Base-by-base conservation (phyloP, 2,888 invertebrate genomes). In the Pristionchus maxplancki region DNA sequence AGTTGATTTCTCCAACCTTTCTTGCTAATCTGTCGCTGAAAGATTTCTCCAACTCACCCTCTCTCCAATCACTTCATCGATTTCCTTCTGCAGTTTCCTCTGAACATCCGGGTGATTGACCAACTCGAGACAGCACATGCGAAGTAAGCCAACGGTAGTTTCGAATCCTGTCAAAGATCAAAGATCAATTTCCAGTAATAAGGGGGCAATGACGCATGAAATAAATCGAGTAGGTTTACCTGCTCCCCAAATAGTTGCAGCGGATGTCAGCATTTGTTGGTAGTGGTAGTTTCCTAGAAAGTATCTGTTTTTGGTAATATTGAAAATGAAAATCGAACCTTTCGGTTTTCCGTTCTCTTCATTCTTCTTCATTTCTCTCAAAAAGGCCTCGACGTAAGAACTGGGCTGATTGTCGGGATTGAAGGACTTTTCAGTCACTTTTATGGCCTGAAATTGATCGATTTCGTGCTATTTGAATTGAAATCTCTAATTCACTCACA, bases 71-170 rank as follows among this genome's bases (percentile, higher is more conserved):
- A 89, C 86, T 11, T 31, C 74, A 82, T 91, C 91, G 84, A 91
- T 85, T 67, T 91, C 91, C 17, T 89, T 89, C 71, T 90, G 90
- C 53, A 91, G 89, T 71, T 88, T 89, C 81, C 88, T 87, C 82
- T 91, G 91, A 1, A 89, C 90, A 24, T 90, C 89, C n/a, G 91
- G 91, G 64, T 90, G 89, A 58, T 90, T 90, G 20, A 91, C 53
- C 48, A 91, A 44, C 84, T 90, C 89, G 28, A 91, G 88, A 62
- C 90, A 89, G n/a, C 90, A 89, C 58, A 90, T 90, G 50, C 91
- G 89, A 40, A 91, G 88, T 11, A 90, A 89, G 64, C 90, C 90
- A 15, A 91, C 91, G 37, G 91, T 91, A 0, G 91, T 91, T 71
- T 91, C 91, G 90, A 91, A 90, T 58, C 91, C 91, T 78, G 91